These are phyloP conservation scores for Pandion haliaetus DNA, from an alignment of 2,113 vertebrate species.

Conservation along the genomic window DNA sequence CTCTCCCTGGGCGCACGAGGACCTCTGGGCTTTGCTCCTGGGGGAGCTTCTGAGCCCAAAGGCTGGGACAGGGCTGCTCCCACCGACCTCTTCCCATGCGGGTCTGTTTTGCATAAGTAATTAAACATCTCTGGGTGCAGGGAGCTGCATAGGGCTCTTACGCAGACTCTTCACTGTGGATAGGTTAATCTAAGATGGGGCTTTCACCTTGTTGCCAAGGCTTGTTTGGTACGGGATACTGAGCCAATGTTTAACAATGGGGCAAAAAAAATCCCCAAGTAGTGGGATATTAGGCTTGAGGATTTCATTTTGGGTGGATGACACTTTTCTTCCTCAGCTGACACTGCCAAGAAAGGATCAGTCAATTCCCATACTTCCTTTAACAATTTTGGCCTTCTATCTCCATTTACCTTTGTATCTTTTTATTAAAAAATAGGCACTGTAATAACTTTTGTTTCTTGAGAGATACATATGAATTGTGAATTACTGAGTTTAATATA, in stretches of 20 bases:
- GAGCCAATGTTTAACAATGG: neutral
- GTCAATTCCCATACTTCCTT: neutral
- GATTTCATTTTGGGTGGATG: neutral
- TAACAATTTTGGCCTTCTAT: neutral
- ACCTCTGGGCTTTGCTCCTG: neutral
- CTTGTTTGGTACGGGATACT: neutral
- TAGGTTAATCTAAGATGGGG: neutral
- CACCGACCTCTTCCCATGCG: accelerated
- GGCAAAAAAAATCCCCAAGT: neutral
- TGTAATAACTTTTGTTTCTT: constrained; percentile 12
- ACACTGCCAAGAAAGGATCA: neutral
- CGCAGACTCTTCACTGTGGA: neutral
- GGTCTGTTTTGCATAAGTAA: neutral
- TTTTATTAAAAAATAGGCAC: constrained; percentile 43
- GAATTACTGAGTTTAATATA: constrained; percentile 24
- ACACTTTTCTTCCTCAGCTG: neutral
- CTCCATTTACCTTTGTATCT: constrained; percentile 4
- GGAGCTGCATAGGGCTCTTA: neutral
- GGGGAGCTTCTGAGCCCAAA: neutral
- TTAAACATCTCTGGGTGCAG: neutral
- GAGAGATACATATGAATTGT: neutral
- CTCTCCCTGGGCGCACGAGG: accelerated
- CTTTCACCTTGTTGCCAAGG: neutral
- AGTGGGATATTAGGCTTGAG: neutral
- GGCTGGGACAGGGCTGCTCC: neutral